Conservation (phyloP, 2,797 vertebrate genomes). For the Emys orbicularis region DNA sequence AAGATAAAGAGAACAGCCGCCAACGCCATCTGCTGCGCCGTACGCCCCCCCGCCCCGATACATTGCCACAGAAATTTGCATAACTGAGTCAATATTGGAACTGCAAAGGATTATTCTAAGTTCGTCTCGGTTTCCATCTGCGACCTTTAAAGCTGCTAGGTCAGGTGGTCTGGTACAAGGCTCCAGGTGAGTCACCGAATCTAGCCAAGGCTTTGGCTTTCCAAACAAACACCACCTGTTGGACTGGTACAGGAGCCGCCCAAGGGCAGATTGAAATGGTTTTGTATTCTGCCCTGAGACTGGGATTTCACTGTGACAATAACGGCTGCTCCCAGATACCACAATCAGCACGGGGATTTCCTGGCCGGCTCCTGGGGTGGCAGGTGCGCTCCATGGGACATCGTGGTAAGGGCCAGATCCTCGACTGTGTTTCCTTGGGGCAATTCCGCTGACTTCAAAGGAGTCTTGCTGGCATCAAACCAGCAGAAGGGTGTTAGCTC, state of each 20-base stretch:
- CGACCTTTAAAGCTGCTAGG: neutral
- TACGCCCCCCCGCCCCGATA: neutral
- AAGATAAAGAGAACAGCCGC: neutral
- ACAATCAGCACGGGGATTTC: neutral
- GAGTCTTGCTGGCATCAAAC: neutral
- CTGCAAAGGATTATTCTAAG: neutral
- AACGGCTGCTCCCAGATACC: neutral
- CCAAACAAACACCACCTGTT: slow-evolving; percentile 41
- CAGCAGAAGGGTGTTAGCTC: too few species aligned
- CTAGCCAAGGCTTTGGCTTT: neutral
- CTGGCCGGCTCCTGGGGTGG: neutral
- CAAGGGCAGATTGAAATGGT: neutral
- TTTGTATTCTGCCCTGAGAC: neutral
- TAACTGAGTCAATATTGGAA: neutral
- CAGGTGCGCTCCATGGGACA: neutral
- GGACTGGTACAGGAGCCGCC: neutral
- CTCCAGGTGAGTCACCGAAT: neutral
- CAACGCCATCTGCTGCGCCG: neutral
- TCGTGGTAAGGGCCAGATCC: neutral
- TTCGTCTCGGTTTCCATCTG: neutral
- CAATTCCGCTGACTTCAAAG: neutral
- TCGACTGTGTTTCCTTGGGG: neutral
- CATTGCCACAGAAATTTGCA: neutral
- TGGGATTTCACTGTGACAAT: neutral
- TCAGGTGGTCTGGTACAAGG: neutral